phyloP scores from a whole-genome alignment of 2,888 invertebrate genomes.

The Catotricha subobsoleta region DNA sequence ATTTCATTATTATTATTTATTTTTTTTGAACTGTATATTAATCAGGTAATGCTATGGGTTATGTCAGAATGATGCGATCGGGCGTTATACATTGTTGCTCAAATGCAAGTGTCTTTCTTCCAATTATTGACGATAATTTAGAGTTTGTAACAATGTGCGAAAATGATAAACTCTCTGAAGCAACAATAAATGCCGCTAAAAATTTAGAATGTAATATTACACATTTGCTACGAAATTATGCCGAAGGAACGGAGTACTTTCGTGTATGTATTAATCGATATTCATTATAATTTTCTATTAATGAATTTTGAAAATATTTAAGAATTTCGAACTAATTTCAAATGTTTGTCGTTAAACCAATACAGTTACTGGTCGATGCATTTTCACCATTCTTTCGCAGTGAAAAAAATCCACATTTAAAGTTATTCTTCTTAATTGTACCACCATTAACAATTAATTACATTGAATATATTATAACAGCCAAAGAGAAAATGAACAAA shows the following conservation, averaged over 20 bases:
- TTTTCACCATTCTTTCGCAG: slow-evolving; percentile 80
- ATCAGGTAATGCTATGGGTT: slow-evolving; percentile 2
- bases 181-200: slow-evolving; percentile 45
- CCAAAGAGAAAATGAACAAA: slow-evolving; percentile 83
- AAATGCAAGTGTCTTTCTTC: slow-evolving; percentile 77
- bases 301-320: too few species aligned
- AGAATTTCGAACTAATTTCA: slow-evolving; percentile 16
- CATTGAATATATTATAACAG: slow-evolving; percentile 78
- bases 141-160: slow-evolving; percentile 44
- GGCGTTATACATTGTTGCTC: slow-evolving; percentile 87
- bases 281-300: slow-evolving; percentile 15
- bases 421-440: slow-evolving; percentile 81
- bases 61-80: slow-evolving; percentile 51
- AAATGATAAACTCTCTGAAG: slow-evolving; percentile 38
- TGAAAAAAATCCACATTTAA: slow-evolving; percentile 70
- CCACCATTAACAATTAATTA: slow-evolving; percentile 89
- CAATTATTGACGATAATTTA: slow-evolving; percentile 46
- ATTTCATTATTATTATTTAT: background rate
- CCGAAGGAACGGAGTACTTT: slow-evolving; percentile 77
- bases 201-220: slow-evolving; percentile 61
- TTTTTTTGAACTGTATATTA: background rate
- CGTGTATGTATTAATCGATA: slow-evolving; percentile 28
- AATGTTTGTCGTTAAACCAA: slow-evolving; percentile 10
- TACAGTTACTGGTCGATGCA: slow-evolving; percentile 69
- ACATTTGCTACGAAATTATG: slow-evolving; percentile 64